A percentile compares a stretch with the other conserved stretches of the same genome.
These are phyloP conservation scores for Cephus runcator DNA, from an alignment of 2,888 invertebrate species.

Conservation along the genomic window DNA sequence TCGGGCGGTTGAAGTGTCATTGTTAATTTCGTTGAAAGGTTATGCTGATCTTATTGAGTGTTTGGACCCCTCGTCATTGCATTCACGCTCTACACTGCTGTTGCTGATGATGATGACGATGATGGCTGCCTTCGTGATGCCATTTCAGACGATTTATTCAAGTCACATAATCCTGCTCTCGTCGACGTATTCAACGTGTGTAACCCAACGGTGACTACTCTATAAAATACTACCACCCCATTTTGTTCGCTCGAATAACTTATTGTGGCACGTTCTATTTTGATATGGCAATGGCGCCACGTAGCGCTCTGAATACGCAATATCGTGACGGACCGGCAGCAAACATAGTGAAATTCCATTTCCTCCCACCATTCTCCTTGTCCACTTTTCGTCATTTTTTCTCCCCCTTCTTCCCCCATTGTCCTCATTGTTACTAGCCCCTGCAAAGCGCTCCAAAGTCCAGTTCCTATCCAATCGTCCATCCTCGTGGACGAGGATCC, in stretches of 20 bases:
- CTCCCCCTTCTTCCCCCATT: not conserved
- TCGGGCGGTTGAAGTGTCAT: too few relatives aligned
- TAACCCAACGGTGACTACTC: conserved; percentile 59
- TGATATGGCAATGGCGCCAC: conserved; percentile 54
- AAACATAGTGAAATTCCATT: conserved; percentile 59
- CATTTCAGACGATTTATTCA: conserved; percentile 45
- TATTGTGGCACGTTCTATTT: conserved; percentile 63
- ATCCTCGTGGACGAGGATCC: too few relatives aligned
- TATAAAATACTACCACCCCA: conserved; percentile 61
- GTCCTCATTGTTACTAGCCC: too few relatives aligned
- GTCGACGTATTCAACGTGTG: conserved; percentile 63
- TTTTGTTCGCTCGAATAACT: conserved; percentile 63
- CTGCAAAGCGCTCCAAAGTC: too few relatives aligned
- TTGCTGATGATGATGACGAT: not conserved
- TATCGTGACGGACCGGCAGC: conserved; percentile 36
- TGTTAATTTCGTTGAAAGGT: too few relatives aligned
- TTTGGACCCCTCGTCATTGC: too few relatives aligned
- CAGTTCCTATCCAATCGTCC: too few relatives aligned
- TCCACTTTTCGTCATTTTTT: conserved; percentile 6
- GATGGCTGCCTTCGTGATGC: not conserved
- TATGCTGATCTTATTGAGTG: too few relatives aligned
- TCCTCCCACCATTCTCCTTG: conserved; percentile 17
- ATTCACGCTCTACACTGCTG: not conserved
- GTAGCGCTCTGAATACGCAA: conserved; percentile 54
- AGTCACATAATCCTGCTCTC: conserved; percentile 54